A percentile compares a stretch with the other conserved stretches of the same genome.
These are phyloP conservation scores for Cheilosia urbana DNA, from an alignment of 2,888 invertebrate species.

Conservation along the genomic window DNA sequence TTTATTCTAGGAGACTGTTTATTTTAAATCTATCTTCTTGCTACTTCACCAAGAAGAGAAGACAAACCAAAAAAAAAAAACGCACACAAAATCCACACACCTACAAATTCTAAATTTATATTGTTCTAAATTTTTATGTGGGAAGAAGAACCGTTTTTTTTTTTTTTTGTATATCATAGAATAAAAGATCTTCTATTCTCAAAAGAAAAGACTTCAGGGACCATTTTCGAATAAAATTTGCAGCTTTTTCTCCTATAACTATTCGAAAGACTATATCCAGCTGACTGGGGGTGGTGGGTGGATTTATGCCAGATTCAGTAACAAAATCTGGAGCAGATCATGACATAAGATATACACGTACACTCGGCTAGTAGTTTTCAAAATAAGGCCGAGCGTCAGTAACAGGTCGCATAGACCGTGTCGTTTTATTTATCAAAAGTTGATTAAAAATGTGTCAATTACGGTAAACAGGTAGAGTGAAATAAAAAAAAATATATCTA, in stretches of 20 bases:
- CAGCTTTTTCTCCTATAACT: neutral
- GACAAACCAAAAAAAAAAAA: constrained; percentile 20
- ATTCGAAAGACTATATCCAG: neutral
- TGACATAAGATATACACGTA: constrained; percentile 29
- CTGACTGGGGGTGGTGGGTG: neutral
- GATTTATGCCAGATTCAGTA: neutral
- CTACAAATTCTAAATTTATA: constrained; percentile 70
- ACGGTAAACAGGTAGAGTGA: neutral
- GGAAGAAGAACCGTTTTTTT: constrained; percentile 46
- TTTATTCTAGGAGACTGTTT: constrained; percentile 54
- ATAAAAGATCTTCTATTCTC: constrained; percentile 18
- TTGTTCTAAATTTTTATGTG: constrained; percentile 68
- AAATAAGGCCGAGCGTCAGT: neutral
- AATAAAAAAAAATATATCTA: constrained; percentile 4
- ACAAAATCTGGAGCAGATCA: neutral
- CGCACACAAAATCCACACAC: constrained; percentile 64
- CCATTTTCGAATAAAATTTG: neutral
- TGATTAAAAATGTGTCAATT: neutral
- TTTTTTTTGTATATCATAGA: constrained; percentile 10
- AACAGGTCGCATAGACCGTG: neutral
- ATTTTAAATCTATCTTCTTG: constrained; percentile 58
- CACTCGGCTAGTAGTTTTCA: neutral
- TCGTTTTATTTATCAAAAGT: no score
- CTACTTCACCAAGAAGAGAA: constrained; percentile 30
- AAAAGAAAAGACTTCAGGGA: constrained; percentile 28